These are phyloP conservation scores for Digitonthophagus gazella DNA, from an alignment of 2,888 invertebrate genomes.

Conservation along the genomic window DNA sequence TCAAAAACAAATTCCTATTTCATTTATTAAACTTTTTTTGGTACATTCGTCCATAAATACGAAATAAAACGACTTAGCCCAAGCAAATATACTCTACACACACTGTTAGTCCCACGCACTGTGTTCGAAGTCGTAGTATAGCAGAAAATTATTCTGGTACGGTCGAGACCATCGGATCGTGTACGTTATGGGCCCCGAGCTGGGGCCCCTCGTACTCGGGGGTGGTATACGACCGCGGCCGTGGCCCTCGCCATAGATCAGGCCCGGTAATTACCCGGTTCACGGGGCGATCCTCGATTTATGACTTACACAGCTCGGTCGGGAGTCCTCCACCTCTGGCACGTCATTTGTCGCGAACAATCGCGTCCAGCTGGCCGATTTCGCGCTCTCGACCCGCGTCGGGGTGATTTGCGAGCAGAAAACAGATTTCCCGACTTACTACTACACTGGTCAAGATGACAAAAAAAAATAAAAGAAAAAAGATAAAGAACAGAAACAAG, in stretches of 20 bases:
- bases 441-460: constrained; percentile 23
- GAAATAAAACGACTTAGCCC: background rate
- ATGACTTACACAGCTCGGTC: constrained; percentile 39
- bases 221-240: constrained; percentile 35
- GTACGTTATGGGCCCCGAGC: constrained; percentile 1
- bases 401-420: constrained; percentile 43
- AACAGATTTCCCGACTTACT: constrained; percentile 42
- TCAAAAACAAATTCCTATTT: no score
- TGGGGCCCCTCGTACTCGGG: constrained; percentile 35
- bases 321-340: constrained; percentile 43
- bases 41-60: no score
- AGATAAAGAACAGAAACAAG: no score
- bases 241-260: constrained; percentile 43
- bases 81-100: background rate
- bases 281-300: constrained; percentile 42
- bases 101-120: background rate
- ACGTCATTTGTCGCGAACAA: constrained; percentile 46
- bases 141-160: background rate
- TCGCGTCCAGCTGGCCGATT: constrained; percentile 44
- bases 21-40: no score
- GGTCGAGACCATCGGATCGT: background rate
- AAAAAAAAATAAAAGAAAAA: no score
- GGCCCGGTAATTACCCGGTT: constrained; percentile 45
- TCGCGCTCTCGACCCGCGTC: constrained; percentile 28
- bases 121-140: background rate